phyloP scores from a whole-genome alignment of 2,888 invertebrate genomes.

The Oxycera nigricornis region DNA sequence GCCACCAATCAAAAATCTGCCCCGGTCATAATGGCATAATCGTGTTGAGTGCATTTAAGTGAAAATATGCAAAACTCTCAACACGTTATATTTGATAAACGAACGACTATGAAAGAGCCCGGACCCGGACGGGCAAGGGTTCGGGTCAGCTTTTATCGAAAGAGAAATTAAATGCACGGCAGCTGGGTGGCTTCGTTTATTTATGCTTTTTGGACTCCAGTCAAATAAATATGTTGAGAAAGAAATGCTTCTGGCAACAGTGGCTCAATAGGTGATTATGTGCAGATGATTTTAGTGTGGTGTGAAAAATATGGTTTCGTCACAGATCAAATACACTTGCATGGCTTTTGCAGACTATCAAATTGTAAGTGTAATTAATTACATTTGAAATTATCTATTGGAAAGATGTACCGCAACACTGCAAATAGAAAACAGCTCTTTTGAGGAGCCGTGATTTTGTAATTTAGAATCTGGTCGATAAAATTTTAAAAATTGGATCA shows the following conservation, averaged over 20 bases:
- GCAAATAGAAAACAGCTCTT: too few relatives aligned
- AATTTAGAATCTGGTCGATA: too few relatives aligned
- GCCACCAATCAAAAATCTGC: neutral
- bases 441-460: too few relatives aligned
- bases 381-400: too few relatives aligned
- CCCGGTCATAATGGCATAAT: neutral
- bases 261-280: neutral
- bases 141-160: neutral
- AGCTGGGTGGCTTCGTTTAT: neutral
- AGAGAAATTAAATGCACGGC: constrained; percentile 14
- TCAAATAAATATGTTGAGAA: neutral
- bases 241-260: neutral
- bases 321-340: too few relatives aligned
- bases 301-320: neutral
- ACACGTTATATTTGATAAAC: neutral
- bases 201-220: too few relatives aligned
- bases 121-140: neutral
- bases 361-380: too few relatives aligned
- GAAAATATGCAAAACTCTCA: neutral
- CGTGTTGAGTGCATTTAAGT: neutral
- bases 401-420: too few relatives aligned
- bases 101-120: neutral
- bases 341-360: too few relatives aligned
- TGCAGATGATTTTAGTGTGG: neutral
- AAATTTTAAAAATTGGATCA: too few relatives aligned